These are phyloP conservation scores for Kobus ellipsiprymnus DNA, from an alignment of 2,113 vertebrate genomes.

Conservation along the genomic window DNA sequence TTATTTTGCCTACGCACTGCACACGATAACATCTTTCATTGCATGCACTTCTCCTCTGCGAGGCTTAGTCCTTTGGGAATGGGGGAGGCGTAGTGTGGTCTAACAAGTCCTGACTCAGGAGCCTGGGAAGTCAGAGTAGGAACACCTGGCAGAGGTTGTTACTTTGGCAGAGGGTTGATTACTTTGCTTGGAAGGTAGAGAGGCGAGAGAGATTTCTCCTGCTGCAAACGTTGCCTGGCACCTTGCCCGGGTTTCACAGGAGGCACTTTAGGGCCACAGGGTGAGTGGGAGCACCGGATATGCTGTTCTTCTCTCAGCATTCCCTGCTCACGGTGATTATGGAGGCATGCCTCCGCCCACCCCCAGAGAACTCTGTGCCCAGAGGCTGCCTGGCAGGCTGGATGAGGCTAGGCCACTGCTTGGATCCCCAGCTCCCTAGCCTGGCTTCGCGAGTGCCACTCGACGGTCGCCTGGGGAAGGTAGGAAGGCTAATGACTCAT, in stretches of 20 bases:
- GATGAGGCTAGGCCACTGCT: neutral
- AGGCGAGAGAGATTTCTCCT: neutral
- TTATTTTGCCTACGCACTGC: neutral
- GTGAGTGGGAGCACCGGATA: neutral
- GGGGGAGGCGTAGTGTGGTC: neutral
- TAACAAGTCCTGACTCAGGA: neutral
- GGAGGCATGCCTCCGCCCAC: neutral
- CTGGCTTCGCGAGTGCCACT: neutral
- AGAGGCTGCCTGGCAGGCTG: neutral
- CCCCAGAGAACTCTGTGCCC: neutral
- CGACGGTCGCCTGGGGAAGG: constrained; percentile 32
- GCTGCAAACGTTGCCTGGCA: neutral
- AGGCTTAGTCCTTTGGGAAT: too few relatives aligned
- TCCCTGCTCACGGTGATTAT: neutral
- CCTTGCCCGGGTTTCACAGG: constrained; percentile 31
- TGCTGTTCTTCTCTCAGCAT: neutral
- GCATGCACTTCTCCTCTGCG: neutral
- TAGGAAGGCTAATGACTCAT: constrained; percentile 66
- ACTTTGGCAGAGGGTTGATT: neutral
- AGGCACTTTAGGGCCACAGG: neutral
- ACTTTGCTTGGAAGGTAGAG: neutral
- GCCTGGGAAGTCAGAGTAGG: neutral
- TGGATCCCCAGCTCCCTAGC: neutral
- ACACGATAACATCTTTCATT: neutral
- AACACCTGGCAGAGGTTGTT: neutral